phyloP scores from a whole-genome alignment of 2,888 invertebrate genomes.

The Eugnorisma glareosa region DNA sequence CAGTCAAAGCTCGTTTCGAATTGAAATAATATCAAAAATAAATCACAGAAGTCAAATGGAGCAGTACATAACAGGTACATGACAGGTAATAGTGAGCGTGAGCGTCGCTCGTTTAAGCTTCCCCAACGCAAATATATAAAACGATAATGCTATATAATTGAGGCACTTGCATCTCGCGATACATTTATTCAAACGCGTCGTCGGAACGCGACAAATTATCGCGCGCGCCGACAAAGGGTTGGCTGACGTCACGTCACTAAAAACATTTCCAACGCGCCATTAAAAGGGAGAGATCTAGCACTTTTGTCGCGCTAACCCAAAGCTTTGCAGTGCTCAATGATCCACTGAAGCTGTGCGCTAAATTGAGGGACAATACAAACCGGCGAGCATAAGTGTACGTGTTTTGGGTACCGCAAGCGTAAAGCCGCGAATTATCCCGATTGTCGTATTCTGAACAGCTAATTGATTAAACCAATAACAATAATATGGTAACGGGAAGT shows the following conservation, averaged over 20 bases:
- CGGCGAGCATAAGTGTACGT: conserved; percentile 36
- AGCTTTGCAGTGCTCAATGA: conserved; percentile 80
- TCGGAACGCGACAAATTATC: conserved; percentile 69
- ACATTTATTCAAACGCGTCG: conserved; percentile 70
- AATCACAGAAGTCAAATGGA: conserved; percentile 21
- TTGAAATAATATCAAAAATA: not conserved
- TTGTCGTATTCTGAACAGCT: conserved; percentile 30
- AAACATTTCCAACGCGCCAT: conserved; percentile 81
- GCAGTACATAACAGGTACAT: conserved; percentile 36
- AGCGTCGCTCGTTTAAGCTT: conserved; percentile 42
- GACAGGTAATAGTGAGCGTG: conserved; percentile 35
- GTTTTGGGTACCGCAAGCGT: conserved; percentile 63
- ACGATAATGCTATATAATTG: conserved; percentile 63
- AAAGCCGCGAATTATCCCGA: conserved; percentile 40
- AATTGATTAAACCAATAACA: conserved; percentile 48
- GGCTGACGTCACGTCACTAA: conserved; percentile 70
- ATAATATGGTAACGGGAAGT: conserved; percentile 22
- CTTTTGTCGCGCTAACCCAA: conserved; percentile 76
- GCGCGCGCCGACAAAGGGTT: conserved; percentile 66
- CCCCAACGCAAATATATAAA: conserved; percentile 56
- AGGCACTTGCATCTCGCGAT: conserved; percentile 62
- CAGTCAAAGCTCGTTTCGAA: not conserved
- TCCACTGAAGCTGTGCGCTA: conserved; percentile 65
- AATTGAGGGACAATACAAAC: conserved; percentile 68
- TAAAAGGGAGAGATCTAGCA: conserved; percentile 74